Percentiles rank a stretch among this genome's conserved stretches.
Evolutionary conservation across 2,888 invertebrate species (phyloP).

Genomic region (Rhimphoctona megacephalus): DNA sequence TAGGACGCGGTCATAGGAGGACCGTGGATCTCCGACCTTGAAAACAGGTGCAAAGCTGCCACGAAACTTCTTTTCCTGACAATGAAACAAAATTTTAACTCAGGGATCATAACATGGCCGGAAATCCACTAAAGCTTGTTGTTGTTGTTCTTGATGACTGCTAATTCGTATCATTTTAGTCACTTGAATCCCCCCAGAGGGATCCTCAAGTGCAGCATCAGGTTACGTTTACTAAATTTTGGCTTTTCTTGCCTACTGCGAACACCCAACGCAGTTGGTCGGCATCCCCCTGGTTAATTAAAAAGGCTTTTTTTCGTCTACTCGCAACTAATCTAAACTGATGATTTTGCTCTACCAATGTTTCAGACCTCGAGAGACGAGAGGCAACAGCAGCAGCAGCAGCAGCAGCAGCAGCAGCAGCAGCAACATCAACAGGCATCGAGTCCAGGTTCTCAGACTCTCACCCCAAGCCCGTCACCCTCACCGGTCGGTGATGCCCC

Average conservation of each 20-base stretch:
- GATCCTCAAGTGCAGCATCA: neutral
- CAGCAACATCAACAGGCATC: constrained; percentile 70
- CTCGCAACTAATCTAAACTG: neutral
- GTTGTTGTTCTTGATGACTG: neutral
- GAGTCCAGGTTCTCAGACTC: constrained; percentile 72
- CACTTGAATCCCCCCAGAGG: neutral
- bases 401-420: constrained; percentile 71
- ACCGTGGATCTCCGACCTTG: neutral
- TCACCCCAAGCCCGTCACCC: constrained; percentile 84
- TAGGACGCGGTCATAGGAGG: no score
- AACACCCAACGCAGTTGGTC: neutral
- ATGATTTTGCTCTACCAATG: neutral
- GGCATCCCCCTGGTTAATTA: neutral
- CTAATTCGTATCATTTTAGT: no score
- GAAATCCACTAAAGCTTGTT: neutral
- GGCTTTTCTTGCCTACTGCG: neutral
- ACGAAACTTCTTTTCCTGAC: constrained; percentile 31
- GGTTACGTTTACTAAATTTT: neutral
- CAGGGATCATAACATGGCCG: neutral
- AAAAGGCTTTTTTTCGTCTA: neutral
- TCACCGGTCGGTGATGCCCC: constrained; percentile 86
- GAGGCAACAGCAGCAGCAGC: constrained; percentile 72
- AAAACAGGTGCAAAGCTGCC: neutral
- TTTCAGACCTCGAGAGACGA: constrained; percentile 82
- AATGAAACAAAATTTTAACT: neutral